phyloP scores from a whole-genome alignment of 2,888 invertebrate genomes.

The Sinopyrophorus schimmeli region DNA sequence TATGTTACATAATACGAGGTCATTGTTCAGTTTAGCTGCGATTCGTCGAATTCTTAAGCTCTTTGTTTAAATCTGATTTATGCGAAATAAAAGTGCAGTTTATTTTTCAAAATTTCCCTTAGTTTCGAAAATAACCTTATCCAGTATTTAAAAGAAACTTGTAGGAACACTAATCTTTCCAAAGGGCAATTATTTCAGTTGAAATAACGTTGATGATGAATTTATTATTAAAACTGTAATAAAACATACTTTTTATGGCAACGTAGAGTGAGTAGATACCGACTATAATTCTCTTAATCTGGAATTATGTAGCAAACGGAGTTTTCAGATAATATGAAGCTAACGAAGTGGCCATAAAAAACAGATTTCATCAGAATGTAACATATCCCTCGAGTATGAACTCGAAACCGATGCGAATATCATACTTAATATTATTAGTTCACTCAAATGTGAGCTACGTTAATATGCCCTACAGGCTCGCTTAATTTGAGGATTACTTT shows the following conservation, averaged over 20 bases:
- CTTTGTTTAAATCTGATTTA: conserved; percentile 14
- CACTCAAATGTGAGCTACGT: conserved; percentile 4
- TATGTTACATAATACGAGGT: background rate
- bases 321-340: conserved; percentile 13
- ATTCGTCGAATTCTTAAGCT: background rate
- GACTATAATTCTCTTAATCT: conserved; percentile 15
- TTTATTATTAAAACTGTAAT: conserved; percentile 7
- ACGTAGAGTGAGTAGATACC: conserved; percentile 9
- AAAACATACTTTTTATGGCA: conserved; percentile 13
- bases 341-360: conserved; percentile 20
- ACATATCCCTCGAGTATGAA: conserved; percentile 9
- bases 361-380: conserved; percentile 18
- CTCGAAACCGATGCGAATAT: conserved; percentile 7
- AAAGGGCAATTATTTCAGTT: background rate
- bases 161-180: too few species aligned
- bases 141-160: too few species aligned
- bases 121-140: conserved; percentile 4
- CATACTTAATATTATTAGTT: conserved; percentile 9
- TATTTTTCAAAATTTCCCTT: conserved; percentile 15
- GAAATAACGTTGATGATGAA: conserved; percentile 3
- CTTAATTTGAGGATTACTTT: background rate
- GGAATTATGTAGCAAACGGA: conserved; percentile 9
- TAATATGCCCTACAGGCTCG: background rate
- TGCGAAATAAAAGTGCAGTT: conserved; percentile 13
- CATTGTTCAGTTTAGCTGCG: conserved; percentile 6